Evolutionary conservation across 1,140 invertebrate species (phyloP).

Genomic region (Dufourea novaeangliae): DNA sequence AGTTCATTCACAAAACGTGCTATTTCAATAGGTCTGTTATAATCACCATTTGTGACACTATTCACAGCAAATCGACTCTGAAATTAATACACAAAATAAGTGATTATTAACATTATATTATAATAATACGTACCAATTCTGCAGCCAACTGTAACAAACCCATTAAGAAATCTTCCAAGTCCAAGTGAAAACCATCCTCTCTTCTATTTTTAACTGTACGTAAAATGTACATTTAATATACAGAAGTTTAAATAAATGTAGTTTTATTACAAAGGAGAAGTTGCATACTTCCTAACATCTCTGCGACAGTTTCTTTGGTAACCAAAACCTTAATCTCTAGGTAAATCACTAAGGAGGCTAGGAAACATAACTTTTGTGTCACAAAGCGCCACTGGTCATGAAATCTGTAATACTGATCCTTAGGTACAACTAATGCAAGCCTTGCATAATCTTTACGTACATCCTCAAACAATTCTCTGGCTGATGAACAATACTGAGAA

Average conservation of each 20-base stretch:
- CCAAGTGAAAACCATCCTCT: conserved; percentile 91
- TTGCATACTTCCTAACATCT: conserved; percentile 87
- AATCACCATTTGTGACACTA: conserved; percentile 93
- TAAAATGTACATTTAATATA: conserved; percentile 21
- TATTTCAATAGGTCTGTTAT: conserved; percentile 90
- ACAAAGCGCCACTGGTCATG: conserved; percentile 93
- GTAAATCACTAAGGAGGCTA: conserved; percentile 90
- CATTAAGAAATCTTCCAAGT: conserved; percentile 94
- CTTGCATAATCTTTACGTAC: conserved; percentile 83
- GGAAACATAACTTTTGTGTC: conserved; percentile 90
- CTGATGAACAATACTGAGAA: conserved; percentile 82
- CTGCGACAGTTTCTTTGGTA: conserved; percentile 88
- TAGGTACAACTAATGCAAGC: conserved; percentile 84
- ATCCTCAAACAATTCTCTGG: conserved; percentile 83
- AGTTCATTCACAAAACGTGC: conserved; percentile 92
- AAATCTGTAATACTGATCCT: conserved; percentile 88
- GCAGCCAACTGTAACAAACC: conserved; percentile 91
- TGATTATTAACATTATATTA: neutral
- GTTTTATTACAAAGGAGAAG: conserved; percentile 21
- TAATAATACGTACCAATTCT: conserved; percentile 86
- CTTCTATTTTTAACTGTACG: conserved; percentile 83
- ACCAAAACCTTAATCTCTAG: conserved; percentile 89
- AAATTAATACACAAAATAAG: conserved; percentile 30
- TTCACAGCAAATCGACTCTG: conserved; percentile 90
- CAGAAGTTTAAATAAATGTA: neutral